Base-by-base conservation (phyloP, 2,113 vertebrate species). In the human (Homo sapiens) region DNA sequence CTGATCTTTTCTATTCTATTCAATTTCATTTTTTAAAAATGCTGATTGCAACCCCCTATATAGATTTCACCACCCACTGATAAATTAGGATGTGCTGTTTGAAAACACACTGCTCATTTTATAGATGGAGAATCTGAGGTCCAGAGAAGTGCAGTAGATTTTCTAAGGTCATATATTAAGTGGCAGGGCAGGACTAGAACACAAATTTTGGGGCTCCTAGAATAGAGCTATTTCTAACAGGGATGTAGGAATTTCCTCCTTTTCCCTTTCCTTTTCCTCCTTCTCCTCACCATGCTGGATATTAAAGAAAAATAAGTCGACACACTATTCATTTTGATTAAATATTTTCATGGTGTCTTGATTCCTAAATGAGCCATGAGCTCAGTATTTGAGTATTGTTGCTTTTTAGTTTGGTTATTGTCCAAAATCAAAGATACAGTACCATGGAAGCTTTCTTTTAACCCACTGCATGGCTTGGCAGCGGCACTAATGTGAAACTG, bases 71-170 rank as follows among this genome's bases (percentile, higher is more conserved):
- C 70, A 10, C 11, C 40, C 7, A 48, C 40, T 83, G 17, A 84
- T 76, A 12, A 93, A 43, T 85, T 93, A 68, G 20, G n/a, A 78
- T 94, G 17, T 96, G 38, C 68, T 66, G 3, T 94, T 97, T 96
- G n/a, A 86, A 97, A 94, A 86, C 57, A 86, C 12, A 72, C 20
- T 45, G 8, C 22, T 59, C 4, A 68, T 94, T 96, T 96, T 93
- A 88, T 55, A 81, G n/a, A 43, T 89, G 68, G 68, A 95, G 35
- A 93, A 40, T 83, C n/a, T 80, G 45, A 97, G 45, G 59, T 32
- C 55, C 79, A 94, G 70, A 95, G 66, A 89, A 89, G 48, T 82
- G 3, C 20, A 84, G 57, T 92, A 40, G 50, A 6, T 93, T 93
- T 14, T 96, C 50, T 57, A 82, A 96, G 76, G 38, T 85, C 38